Conservation (phyloP, 2,113 vertebrate species). For the Pavo muticus region DNA sequence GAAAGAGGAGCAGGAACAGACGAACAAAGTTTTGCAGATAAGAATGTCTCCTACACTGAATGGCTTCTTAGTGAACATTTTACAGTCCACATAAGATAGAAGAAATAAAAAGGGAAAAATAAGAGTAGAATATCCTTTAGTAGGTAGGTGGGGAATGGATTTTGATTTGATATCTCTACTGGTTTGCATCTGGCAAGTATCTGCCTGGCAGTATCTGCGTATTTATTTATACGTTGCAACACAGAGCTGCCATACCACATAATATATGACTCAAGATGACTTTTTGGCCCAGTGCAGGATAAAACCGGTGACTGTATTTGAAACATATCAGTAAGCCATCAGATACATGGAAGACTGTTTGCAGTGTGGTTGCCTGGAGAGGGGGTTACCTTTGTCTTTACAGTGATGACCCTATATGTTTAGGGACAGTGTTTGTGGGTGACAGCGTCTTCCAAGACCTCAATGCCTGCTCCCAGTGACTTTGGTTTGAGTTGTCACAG, state of each 20-base stretch:
- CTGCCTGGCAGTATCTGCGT: not conserved
- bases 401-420: not conserved
- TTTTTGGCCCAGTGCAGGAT: not conserved
- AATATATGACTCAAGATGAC: not conserved
- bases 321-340: not conserved
- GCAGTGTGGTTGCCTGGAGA: not conserved
- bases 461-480: not conserved
- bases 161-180: not conserved
- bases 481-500: not conserved
- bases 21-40: constrained; percentile 1
- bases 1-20: not conserved
- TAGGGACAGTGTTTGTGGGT: not conserved
- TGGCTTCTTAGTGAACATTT: not conserved
- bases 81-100: not conserved
- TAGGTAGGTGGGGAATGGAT: not conserved
- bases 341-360: not conserved
- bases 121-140: not conserved
- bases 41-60: not conserved
- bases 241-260: not conserved
- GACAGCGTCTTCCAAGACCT: not conserved
- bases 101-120: not conserved
- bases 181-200: not conserved
- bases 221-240: not conserved
- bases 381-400: not conserved
- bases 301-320: not conserved